Conservation (phyloP, 92 coral and sea anemone species). For the Epizoanthus rinbou region DNA sequence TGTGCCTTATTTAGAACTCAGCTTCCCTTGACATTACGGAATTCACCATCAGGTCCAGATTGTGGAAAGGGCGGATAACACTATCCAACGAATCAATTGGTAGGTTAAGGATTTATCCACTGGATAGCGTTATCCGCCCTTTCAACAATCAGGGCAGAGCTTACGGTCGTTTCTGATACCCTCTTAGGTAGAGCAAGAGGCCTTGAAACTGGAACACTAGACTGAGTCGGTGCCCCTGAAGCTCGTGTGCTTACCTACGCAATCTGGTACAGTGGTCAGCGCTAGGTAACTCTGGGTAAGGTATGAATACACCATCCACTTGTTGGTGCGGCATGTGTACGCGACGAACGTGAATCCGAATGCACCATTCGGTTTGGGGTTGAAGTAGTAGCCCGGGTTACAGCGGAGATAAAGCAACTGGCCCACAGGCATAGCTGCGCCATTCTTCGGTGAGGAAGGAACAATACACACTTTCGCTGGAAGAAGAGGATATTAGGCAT, state of each 20-base stretch:
- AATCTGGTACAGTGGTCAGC: constrained; percentile 65
- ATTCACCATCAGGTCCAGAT: no score
- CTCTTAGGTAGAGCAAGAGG: no score
- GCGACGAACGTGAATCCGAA: constrained; percentile 13
- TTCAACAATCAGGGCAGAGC: no score
- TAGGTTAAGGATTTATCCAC: no score
- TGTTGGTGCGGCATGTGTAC: constrained; percentile 54
- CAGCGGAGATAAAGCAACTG: constrained; percentile 41
- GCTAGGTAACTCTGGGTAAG: not conserved
- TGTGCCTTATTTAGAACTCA: no score
- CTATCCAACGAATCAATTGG: no score
- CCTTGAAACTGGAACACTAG: no score
- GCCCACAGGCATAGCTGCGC: constrained; percentile 7
- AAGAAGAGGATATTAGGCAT: not conserved
- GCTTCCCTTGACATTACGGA: no score
- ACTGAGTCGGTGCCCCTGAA: no score
- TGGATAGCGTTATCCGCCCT: no score
- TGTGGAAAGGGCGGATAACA: no score
- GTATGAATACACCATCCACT: constrained; percentile 52
- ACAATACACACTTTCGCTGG: constrained; percentile 56
- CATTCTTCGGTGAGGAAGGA: constrained; percentile 63
- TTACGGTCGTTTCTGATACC: no score
- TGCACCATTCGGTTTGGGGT: constrained; percentile 70
- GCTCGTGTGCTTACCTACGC: constrained; percentile 67
- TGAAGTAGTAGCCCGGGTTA: constrained; percentile 61